Percentiles rank a stretch among this genome's conserved stretches.
Evolutionary conservation across 2,888 invertebrate species (phyloP).

Genomic region (Chorisops tibialis): DNA sequence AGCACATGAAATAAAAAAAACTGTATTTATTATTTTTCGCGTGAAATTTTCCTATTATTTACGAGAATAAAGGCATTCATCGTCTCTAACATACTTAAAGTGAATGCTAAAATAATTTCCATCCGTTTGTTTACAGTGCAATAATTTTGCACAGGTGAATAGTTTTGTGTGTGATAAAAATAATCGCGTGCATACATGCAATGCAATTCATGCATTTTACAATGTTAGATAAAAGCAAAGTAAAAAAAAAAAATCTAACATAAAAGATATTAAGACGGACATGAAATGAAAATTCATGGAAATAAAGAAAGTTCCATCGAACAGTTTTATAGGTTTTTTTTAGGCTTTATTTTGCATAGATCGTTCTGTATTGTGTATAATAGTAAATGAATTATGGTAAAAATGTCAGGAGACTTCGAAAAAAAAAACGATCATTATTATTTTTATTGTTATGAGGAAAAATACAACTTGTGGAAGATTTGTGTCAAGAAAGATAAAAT

Average conservation of each 20-base stretch:
- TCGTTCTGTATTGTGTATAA: too few relatives aligned
- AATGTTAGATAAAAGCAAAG: not conserved
- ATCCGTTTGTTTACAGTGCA: not conserved
- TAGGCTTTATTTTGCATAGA: too few relatives aligned
- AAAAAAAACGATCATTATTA: too few relatives aligned
- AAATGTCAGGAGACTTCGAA: too few relatives aligned
- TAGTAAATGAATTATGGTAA: too few relatives aligned
- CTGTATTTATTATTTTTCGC: too few relatives aligned
- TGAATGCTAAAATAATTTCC: constrained; percentile 12
- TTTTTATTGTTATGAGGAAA: too few relatives aligned
- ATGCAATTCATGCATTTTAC: not conserved
- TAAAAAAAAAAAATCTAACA: not conserved
- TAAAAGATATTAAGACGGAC: not conserved
- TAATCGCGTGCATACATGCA: constrained; percentile 12
- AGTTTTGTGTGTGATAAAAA: constrained; percentile 19
- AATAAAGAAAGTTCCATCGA: constrained; percentile 14
- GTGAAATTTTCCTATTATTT: too few relatives aligned
- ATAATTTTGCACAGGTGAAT: constrained; percentile 13
- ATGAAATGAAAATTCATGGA: constrained; percentile 15
- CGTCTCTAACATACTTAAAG: constrained; percentile 1
- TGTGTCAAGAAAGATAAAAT: too few relatives aligned
- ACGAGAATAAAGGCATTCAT: not conserved
- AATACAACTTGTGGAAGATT: too few relatives aligned
- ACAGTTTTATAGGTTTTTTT: not conserved
- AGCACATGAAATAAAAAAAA: too few relatives aligned